Evolutionary conservation across 92 coral and sea anemone genomes (phyloP), one percentile per base, ranked within the genome.

Genomic region (Palythoa heliodiscus): DNA sequence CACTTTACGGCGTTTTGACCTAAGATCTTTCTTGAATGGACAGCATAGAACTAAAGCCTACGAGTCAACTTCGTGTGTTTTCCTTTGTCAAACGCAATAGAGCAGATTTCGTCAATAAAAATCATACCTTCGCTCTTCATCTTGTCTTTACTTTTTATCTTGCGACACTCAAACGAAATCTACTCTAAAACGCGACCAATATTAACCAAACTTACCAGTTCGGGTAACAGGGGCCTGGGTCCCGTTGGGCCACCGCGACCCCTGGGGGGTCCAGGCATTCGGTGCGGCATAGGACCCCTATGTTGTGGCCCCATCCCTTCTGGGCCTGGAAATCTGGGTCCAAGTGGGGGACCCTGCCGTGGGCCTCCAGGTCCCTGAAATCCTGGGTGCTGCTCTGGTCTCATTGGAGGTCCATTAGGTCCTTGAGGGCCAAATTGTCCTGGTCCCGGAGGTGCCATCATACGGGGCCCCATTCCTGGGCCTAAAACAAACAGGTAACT

Each of bases 351-450:
- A 4, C 96, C 97, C 57, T 92, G 97, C 54, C 94, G 89, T 7
- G 97, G 98, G 35, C 98, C 98, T 23, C 97, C 98, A 38, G 98
- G 98, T 43, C 98, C 98, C 66, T 91, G 98, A 52, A 93, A 95
- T 71, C 93, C 91, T 4, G 90, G 88, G 61, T 89, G 92, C 66
- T 78, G 84, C 4, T 94, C 98, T 13, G 93, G 98, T 69, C 92
- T 87, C 73, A 89, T 86, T 13, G 87, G 91, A 20, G 97, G 97
- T 60, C 93, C 98, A 52, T 86, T 93, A 23, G 94, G 94, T 14
- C 96, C 98, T 66, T 91, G 90, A n/a, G 98, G 95, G 38, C 97
- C 99, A 79, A 95, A 93, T 14, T 92, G 98, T 37, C 95, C 91
- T 11, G 57, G 85, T 48, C 85, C 90, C 35, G 97, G 94, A 55